Percentiles rank a stretch among this genome's conserved stretches.
Evolutionary conservation across 1,140 invertebrate genomes (phyloP).

Genomic region (Sminthurides bifidus): DNA sequence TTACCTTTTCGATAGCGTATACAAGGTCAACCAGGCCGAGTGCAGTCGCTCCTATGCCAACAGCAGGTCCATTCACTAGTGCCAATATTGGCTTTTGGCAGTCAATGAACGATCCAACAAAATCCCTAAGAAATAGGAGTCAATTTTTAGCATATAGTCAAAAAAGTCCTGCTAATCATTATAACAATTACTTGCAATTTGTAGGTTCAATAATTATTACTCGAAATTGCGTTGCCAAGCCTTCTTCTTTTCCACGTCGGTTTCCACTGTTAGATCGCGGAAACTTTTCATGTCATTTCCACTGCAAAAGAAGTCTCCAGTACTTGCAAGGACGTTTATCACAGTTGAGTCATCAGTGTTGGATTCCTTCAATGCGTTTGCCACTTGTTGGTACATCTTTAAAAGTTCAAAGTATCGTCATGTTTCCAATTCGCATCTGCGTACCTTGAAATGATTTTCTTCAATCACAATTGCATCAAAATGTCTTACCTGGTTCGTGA

Average conservation of each 20-base stretch:
- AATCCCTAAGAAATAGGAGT: slow-evolving; percentile 6
- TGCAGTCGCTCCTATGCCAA: slow-evolving; percentile 8
- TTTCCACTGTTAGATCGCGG: slow-evolving; percentile 30
- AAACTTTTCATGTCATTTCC: slow-evolving; percentile 71
- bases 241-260: slow-evolving; percentile 24
- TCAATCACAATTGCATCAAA: too few species aligned
- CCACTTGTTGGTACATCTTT: slow-evolving; percentile 56
- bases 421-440: neutral
- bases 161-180: neutral
- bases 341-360: slow-evolving; percentile 49
- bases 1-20: slow-evolving; percentile 8
- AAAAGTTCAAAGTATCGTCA: neutral
- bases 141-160: neutral
- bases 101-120: slow-evolving; percentile 9
- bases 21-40: slow-evolving; percentile 6
- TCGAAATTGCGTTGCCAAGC: neutral
- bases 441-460: too few species aligned
- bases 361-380: slow-evolving; percentile 52
- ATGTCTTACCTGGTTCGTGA: neutral
- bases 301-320: slow-evolving; percentile 68
- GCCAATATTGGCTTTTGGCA: slow-evolving; percentile 14
- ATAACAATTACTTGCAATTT: neutral
- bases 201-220: neutral
- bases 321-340: slow-evolving; percentile 58
- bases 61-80: slow-evolving; percentile 12